Evolutionary conservation across 2,797 vertebrate species (phyloP).

Genomic region (Phrynocephalus vlangalii): DNA sequence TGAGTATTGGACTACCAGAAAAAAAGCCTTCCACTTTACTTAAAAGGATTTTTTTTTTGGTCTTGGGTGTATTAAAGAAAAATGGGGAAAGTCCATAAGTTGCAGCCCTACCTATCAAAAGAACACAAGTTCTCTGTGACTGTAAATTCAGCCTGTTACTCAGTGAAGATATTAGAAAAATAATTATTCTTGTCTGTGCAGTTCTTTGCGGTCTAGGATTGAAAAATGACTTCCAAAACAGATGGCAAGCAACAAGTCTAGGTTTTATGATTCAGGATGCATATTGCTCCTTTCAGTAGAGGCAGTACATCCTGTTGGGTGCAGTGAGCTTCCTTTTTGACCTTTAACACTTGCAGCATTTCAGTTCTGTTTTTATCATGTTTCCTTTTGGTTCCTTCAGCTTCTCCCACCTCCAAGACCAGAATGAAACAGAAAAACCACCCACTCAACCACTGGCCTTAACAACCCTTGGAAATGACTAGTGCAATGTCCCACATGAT

Average conservation of each 20-base stretch:
- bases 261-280: background rate
- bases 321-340: background rate
- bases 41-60: background rate
- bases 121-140: background rate
- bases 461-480: background rate
- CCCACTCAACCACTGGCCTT: background rate
- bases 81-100: background rate
- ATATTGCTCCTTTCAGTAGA: background rate
- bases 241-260: too few species aligned
- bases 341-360: background rate
- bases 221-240: background rate
- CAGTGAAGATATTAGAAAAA: background rate
- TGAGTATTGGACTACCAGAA: background rate
- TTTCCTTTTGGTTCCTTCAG: background rate
- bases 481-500: background rate
- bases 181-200: background rate
- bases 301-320: background rate
- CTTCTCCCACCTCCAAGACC: background rate
- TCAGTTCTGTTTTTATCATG: background rate
- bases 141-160: background rate
- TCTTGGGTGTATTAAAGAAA: background rate
- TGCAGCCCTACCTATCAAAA: background rate
- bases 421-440: background rate
- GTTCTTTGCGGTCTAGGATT: background rate
- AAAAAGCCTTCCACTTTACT: background rate